These are phyloP conservation scores for Podarcis raffonei DNA, from an alignment of 2,113 vertebrate species.

Conservation along the genomic window DNA sequence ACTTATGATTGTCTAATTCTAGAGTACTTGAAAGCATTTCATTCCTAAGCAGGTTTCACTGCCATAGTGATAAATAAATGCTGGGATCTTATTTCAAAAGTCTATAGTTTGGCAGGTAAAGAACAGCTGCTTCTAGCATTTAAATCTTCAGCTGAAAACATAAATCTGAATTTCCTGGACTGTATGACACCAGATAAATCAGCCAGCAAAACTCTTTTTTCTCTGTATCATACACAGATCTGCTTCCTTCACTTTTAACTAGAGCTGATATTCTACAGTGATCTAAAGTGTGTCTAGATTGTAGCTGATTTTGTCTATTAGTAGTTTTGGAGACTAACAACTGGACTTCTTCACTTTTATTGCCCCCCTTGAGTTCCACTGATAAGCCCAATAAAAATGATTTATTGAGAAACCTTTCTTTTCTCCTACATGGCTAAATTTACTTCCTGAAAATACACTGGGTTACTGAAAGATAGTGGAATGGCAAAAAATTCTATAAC, in stretches of 20 bases:
- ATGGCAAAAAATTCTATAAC: neutral
- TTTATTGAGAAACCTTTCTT: neutral
- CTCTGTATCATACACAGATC: neutral
- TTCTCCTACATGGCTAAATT: neutral
- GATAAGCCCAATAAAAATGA: neutral
- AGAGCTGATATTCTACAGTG: neutral
- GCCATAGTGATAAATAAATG: conserved; percentile 27
- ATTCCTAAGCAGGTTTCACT: neutral
- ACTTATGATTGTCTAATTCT: neutral
- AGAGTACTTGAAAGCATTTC: neutral
- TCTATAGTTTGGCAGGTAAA: conserved; percentile 1
- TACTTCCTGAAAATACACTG: neutral
- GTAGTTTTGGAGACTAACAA: neutral
- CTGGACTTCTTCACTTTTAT: neutral
- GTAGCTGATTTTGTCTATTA: neutral
- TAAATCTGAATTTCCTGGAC: conserved; percentile 25
- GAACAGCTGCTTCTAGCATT: conserved; percentile 6
- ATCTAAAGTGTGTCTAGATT: conserved; percentile 9
- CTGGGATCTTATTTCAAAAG: conserved; percentile 21
- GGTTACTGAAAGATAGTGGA: neutral
- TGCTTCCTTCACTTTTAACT: neutral
- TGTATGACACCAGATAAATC: conserved; percentile 28
- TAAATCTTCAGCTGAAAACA: conserved; percentile 20
- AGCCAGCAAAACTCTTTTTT: conserved; percentile 12
- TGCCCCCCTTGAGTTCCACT: neutral